Percentiles rank a stretch among this genome's conserved stretches.
Evolutionary conservation across 2,113 vertebrate species (phyloP).

Genomic region (Pseudolaguvia tuberculata): DNA sequence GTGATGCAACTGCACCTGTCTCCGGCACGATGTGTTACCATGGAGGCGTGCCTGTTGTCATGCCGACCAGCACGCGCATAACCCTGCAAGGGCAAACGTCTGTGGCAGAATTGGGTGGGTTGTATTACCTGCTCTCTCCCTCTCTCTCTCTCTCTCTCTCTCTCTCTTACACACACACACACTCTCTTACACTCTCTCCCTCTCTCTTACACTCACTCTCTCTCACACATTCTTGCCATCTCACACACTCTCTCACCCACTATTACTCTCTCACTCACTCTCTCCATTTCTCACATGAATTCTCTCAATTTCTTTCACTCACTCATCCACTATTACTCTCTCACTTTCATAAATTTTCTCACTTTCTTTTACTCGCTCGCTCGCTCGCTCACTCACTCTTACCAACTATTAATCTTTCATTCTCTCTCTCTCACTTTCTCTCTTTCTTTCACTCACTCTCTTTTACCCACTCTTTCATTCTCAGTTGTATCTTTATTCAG

Average conservation of each 20-base stretch:
- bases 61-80: constrained; percentile 77
- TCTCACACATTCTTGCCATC: too few species aligned
- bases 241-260: background rate
- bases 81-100: constrained; percentile 72
- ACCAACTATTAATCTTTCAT: too few species aligned
- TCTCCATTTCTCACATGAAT: too few species aligned
- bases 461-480: too few species aligned
- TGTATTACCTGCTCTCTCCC: constrained; percentile 45
- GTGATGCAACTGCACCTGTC: constrained; percentile 79
- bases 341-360: constrained; percentile 33
- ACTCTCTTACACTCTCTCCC: too few species aligned
- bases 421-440: constrained; percentile 8
- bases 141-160: constrained; percentile 28
- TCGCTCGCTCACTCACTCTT: too few species aligned
- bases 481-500: too few species aligned
- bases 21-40: constrained; percentile 71
- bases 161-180: constrained; percentile 20
- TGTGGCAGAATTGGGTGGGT: constrained; percentile 56
- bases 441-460: constrained; percentile 11
- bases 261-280: too few species aligned
- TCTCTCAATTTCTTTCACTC: background rate
- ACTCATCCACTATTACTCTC: too few species aligned
- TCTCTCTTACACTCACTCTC: background rate
- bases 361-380: too few species aligned
- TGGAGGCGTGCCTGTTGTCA: constrained; percentile 74